A percentile compares a stretch with the other conserved stretches of the same genome.
phyloP scores from a whole-genome alignment of 2,113 vertebrate genomes.

The Cyphomyrus discorhynchus region DNA sequence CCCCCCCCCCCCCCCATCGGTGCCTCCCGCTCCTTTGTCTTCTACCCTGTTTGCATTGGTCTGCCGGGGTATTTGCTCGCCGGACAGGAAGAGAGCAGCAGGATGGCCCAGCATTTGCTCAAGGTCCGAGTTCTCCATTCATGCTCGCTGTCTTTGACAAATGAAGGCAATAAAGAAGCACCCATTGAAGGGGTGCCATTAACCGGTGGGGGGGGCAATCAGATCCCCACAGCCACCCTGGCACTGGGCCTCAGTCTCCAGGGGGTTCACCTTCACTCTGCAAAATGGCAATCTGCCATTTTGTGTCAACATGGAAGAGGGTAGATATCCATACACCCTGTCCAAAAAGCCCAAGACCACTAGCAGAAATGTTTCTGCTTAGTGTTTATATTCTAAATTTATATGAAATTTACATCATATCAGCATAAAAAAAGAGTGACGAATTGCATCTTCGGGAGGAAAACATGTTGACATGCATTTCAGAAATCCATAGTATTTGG shows the following conservation, averaged over 20 bases:
- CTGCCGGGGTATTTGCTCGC: slow-evolving; percentile 35
- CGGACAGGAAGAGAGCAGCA: slow-evolving; percentile 32
- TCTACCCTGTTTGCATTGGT: slow-evolving; percentile 41
- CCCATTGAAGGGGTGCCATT: slow-evolving; percentile 59
- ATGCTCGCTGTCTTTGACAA: slow-evolving; percentile 57
- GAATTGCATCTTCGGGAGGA: not conserved
- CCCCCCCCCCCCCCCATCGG: slow-evolving; percentile 24
- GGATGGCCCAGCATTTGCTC: slow-evolving; percentile 63
- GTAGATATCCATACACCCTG: not conserved
- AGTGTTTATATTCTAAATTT: not conserved
- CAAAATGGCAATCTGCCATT: not conserved
- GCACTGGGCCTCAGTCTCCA: not conserved
- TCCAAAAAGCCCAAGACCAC: not conserved
- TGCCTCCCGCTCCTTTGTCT: slow-evolving; percentile 40
- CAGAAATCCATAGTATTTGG: not conserved
- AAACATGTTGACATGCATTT: not conserved
- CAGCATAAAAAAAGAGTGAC: not conserved
- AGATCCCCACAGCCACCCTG: not conserved
- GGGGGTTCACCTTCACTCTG: not conserved
- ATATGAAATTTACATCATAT: not conserved
- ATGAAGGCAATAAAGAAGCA: slow-evolving; percentile 60
- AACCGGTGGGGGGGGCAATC: slow-evolving; percentile 43
- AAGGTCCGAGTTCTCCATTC: slow-evolving; percentile 58
- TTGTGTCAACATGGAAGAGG: not conserved
- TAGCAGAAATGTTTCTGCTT: not conserved